Percentiles rank a stretch among this genome's conserved stretches.
phyloP scores from a whole-genome alignment of 2,797 vertebrate genomes.

The Pelodytes ibericus region DNA sequence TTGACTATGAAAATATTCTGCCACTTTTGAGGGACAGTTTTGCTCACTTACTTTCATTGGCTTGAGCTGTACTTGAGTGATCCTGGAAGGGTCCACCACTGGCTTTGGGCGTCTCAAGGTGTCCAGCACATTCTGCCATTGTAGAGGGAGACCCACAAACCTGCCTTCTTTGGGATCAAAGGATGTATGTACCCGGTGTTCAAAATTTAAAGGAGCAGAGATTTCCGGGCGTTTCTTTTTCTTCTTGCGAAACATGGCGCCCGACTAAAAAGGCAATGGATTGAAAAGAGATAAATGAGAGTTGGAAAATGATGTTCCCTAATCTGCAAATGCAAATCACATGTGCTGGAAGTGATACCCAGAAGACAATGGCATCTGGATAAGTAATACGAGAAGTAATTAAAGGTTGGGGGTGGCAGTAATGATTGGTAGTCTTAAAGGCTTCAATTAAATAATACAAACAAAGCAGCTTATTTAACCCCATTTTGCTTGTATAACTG shows the following conservation, averaged over 20 bases:
- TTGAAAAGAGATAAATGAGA: not conserved
- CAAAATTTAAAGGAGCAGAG: slow-evolving; percentile 94
- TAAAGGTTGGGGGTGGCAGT: too few species aligned
- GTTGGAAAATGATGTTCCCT: too few species aligned
- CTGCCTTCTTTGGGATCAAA: slow-evolving; percentile 92
- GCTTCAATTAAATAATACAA: too few species aligned
- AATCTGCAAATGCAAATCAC: too few species aligned
- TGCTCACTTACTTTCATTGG: slow-evolving; percentile 89
- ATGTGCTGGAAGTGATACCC: too few species aligned
- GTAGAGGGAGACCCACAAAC: slow-evolving; percentile 92
- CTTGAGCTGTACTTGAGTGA: slow-evolving; percentile 92
- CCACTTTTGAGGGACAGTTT: too few species aligned
- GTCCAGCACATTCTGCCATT: slow-evolving; percentile 98
- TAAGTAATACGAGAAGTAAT: too few species aligned
- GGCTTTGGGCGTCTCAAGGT: slow-evolving; percentile 92
- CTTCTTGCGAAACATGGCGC: slow-evolving; percentile 96
- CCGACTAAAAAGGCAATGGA: slow-evolving; percentile 41
- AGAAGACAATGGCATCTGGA: too few species aligned
- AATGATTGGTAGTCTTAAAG: too few species aligned
- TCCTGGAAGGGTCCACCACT: slow-evolving; percentile 94
- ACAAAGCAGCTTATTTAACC: too few species aligned
- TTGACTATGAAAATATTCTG: too few species aligned
- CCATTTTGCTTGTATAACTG: too few species aligned
- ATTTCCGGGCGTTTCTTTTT: slow-evolving; percentile 99
- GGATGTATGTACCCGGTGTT: slow-evolving; percentile 96